Percentiles rank a stretch among this genome's conserved stretches.
Conservation (phyloP, 2,113 vertebrate species). For the Raja brachyura region DNA sequence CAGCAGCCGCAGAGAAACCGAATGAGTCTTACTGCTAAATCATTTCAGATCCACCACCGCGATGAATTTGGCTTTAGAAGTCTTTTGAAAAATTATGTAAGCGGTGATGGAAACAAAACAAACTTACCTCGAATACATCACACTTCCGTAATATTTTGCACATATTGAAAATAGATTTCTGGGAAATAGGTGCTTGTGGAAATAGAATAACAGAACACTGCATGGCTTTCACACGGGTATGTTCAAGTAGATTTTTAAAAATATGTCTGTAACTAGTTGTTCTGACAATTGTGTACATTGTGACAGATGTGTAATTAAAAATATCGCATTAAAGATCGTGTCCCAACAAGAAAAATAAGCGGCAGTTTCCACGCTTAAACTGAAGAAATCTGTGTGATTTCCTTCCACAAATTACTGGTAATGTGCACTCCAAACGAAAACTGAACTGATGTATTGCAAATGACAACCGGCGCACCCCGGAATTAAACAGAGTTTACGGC, state of each 20-base stretch:
- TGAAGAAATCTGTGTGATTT: too few species aligned
- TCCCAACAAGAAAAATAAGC: background rate
- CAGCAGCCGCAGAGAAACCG: background rate
- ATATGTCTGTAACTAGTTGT: too few species aligned
- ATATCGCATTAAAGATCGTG: background rate
- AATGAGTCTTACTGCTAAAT: background rate
- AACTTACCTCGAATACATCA: background rate
- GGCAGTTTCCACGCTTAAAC: too few species aligned
- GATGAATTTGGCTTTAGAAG: background rate
- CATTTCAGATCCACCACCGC: background rate
- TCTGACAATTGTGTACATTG: background rate
- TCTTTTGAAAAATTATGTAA: background rate
- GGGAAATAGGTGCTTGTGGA: background rate
- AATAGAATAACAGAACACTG: too few species aligned
- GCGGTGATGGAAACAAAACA: background rate
- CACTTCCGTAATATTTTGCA: background rate
- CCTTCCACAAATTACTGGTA: background rate
- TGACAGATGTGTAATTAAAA: background rate
- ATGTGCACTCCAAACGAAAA: background rate
- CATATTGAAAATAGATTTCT: background rate
- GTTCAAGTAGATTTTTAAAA: background rate
- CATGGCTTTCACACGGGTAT: background rate
- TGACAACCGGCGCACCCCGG: too few species aligned
- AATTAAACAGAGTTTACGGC: background rate
- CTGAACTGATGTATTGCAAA: background rate